Evolutionary conservation across 2,113 vertebrate species (phyloP).

Genomic region (Drymodes brunneopygia): DNA sequence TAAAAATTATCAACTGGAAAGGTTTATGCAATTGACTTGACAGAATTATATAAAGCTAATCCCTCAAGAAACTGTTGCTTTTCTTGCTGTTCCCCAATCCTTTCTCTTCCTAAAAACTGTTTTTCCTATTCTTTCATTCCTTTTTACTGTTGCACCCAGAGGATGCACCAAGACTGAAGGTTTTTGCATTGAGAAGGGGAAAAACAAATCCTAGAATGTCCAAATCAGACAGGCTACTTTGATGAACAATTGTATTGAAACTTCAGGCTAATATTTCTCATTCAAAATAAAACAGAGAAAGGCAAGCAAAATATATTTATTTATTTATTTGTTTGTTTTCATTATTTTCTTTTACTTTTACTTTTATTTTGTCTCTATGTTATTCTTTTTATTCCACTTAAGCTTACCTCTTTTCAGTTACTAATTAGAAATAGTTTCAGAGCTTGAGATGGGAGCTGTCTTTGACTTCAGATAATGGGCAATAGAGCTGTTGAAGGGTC

Average conservation of each 20-base stretch:
- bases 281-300: not conserved
- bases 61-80: constrained; percentile 2
- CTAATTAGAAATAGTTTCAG: not conserved
- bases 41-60: constrained; percentile 19
- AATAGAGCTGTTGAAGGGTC: not conserved
- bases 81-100: not conserved
- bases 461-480: not conserved
- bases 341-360: not conserved
- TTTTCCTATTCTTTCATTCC: not conserved
- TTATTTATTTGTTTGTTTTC: not conserved
- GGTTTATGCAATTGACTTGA: not conserved
- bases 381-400: not conserved
- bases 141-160: not conserved
- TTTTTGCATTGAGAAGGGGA: not conserved
- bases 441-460: not conserved
- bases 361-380: not conserved
- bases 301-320: not conserved
- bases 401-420: not conserved
- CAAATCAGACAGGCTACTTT: not conserved
- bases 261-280: not conserved
- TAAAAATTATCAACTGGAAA: constrained; percentile 6
- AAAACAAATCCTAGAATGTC: not conserved
- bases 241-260: not conserved
- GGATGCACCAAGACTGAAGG: not conserved
- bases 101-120: not conserved